Percentiles rank a stretch among this genome's conserved stretches.
Evolutionary conservation across 2,797 vertebrate species (phyloP).

Genomic region (Fringilla coelebs): DNA sequence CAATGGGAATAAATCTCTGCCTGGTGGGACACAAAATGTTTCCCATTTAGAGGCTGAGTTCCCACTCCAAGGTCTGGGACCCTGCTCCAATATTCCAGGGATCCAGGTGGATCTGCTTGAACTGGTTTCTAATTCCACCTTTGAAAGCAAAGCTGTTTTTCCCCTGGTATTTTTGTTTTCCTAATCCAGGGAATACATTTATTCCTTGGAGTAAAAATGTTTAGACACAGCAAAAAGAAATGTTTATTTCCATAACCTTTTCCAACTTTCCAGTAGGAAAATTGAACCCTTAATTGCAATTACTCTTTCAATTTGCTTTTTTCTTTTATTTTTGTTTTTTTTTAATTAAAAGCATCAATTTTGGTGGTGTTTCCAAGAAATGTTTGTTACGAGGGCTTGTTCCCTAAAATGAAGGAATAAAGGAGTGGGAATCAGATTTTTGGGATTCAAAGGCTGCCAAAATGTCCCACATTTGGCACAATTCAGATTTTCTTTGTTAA

Average conservation of each 20-base stretch:
- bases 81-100: not conserved
- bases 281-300: not conserved
- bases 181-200: not conserved
- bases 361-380: not conserved
- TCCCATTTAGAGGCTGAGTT: not conserved
- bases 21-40: not conserved
- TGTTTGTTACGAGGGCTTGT: not conserved
- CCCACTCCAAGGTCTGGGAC: not conserved
- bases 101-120: not conserved
- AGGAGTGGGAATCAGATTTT: not conserved
- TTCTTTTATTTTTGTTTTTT: not conserved
- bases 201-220: not conserved
- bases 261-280: conserved; percentile 37
- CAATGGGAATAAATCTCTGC: not conserved
- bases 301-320: not conserved
- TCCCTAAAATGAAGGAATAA: conserved; percentile 12
- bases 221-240: not conserved
- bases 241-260: conserved; percentile 11
- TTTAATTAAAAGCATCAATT: conserved; percentile 2
- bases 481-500: not conserved
- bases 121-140: not conserved
- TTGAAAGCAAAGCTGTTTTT: not conserved
- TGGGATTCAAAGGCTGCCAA: not conserved
- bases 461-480: not conserved
- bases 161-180: not conserved